Conservation (phyloP, 2,888 invertebrate genomes). For the Epinotia brunnichana region DNA sequence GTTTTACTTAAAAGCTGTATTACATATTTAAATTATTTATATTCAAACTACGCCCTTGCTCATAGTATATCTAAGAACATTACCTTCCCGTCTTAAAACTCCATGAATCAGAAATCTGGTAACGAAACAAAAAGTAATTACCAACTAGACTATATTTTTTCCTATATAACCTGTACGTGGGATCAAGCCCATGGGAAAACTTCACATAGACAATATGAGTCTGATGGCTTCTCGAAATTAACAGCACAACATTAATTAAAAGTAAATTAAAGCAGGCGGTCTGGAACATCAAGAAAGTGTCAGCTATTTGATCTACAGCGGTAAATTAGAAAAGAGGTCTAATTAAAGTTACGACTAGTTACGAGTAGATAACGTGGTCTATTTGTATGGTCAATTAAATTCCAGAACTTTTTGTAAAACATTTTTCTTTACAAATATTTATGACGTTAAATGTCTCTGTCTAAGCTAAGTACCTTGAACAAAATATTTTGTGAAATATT, state of each 20-base stretch:
- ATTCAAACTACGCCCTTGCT: neutral
- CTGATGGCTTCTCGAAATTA: slow-evolving; percentile 35
- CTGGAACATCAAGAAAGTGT: slow-evolving; percentile 4
- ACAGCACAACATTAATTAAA: slow-evolving; percentile 35
- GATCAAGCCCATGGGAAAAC: slow-evolving; percentile 39
- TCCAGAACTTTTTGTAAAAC: neutral
- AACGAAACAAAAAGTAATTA: slow-evolving; percentile 34
- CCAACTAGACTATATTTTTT: slow-evolving; percentile 13
- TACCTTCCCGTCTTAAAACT: neutral
- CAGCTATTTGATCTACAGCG: neutral
- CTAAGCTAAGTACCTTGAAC: neutral
- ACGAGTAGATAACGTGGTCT: neutral
- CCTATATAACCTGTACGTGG: slow-evolving; percentile 28
- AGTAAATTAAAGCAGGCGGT: slow-evolving; percentile 24
- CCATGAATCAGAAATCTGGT: neutral
- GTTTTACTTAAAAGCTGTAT: neutral
- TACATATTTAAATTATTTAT: neutral
- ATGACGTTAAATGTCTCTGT: no score
- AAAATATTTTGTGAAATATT: no score
- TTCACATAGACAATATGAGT: slow-evolving; percentile 32
- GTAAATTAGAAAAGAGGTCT: slow-evolving; percentile 10
- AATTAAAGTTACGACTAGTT: neutral
- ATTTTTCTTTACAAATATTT: neutral
- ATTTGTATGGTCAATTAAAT: neutral
- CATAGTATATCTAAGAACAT: neutral